These are phyloP conservation scores for Drosophila putrida DNA, from an alignment of 2,888 invertebrate species.

Conservation along the genomic window DNA sequence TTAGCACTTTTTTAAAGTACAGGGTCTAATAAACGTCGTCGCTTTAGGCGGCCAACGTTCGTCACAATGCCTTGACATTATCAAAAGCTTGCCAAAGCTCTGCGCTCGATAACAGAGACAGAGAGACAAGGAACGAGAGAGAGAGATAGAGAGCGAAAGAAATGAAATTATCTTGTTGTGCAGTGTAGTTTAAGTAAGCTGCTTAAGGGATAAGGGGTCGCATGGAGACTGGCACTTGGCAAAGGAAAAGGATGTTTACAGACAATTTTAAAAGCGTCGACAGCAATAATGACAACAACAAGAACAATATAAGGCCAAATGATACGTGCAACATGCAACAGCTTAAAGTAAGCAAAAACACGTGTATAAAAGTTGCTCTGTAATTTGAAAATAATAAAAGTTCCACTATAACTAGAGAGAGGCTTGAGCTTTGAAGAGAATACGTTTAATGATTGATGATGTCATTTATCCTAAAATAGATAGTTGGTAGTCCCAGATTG, in stretches of 20 bases:
- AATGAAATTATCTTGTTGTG: constrained; percentile 20
- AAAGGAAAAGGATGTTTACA: constrained; percentile 56
- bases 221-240: constrained; percentile 43
- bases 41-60: constrained; percentile 33
- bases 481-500: neutral
- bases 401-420: no score
- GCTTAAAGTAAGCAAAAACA: constrained; percentile 5
- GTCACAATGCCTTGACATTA: constrained; percentile 58
- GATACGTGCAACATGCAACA: constrained; percentile 38
- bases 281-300: constrained; percentile 16
- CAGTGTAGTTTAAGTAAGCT: constrained; percentile 49
- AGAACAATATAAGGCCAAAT: constrained; percentile 47
- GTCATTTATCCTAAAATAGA: neutral
- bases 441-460: neutral
- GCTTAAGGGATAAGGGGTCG: constrained; percentile 41
- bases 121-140: neutral
- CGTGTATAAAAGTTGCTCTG: constrained; percentile 7
- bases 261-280: constrained; percentile 30
- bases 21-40: constrained; percentile 34
- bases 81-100: constrained; percentile 47
- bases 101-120: neutral
- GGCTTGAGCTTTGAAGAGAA: constrained; percentile 2
- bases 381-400: neutral
- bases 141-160: neutral
- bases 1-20: no score